These are phyloP conservation scores for Bradypodion ventrale DNA, from an alignment of 2,797 vertebrate genomes.

Conservation along the genomic window DNA sequence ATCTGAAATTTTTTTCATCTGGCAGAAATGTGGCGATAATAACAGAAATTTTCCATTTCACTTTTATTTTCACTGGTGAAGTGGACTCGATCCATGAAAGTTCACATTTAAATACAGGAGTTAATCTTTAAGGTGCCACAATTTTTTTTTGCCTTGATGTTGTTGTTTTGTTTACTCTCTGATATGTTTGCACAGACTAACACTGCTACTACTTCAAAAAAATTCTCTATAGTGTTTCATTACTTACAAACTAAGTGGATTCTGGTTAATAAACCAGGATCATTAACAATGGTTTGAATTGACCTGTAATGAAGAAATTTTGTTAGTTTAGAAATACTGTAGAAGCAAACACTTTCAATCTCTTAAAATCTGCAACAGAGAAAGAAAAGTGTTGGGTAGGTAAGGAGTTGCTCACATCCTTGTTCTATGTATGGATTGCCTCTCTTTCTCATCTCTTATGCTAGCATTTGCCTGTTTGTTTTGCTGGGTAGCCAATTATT, in stretches of 20 bases:
- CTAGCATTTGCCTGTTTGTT: no score
- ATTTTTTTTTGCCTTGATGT: no score
- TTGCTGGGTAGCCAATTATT: not conserved
- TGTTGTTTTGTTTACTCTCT: no score
- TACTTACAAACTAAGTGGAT: not conserved
- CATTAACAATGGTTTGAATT: not conserved
- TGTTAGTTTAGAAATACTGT: not conserved
- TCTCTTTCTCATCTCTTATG: no score
- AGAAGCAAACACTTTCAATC: not conserved
- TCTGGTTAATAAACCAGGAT: not conserved
- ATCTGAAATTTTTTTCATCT: not conserved
- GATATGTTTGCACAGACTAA: no score
- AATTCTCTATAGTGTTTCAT: not conserved
- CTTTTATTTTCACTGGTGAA: not conserved
- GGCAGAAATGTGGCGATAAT: not conserved
- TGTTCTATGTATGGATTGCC: no score
- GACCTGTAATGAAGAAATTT: not conserved
- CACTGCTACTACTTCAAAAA: no score
- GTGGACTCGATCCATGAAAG: no score
- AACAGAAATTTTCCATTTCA: not conserved
- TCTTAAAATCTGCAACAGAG: not conserved
- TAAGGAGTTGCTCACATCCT: no score
- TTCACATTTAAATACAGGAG: no score
- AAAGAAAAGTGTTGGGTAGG: not conserved
- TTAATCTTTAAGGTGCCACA: no score